Evolutionary conservation across 2,888 invertebrate genomes (phyloP).

Genomic region (Idaea aversata): DNA sequence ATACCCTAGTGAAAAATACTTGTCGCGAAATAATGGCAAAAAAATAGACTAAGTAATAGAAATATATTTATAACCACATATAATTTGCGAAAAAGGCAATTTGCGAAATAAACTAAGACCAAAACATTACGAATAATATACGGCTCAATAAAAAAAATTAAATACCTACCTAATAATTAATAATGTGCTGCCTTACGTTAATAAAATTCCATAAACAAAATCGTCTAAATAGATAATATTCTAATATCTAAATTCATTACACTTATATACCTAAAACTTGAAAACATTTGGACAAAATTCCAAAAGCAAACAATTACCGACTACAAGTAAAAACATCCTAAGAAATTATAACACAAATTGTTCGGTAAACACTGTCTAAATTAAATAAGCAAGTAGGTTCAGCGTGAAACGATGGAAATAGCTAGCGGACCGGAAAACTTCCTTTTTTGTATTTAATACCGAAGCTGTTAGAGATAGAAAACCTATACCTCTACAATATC

Average conservation of each 20-base stretch:
- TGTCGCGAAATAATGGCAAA: too few relatives aligned
- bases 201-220: too few relatives aligned
- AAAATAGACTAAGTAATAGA: too few relatives aligned
- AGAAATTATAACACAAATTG: conserved; percentile 6
- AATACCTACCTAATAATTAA: too few relatives aligned
- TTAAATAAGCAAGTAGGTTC: conserved; percentile 35
- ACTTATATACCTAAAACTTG: background rate
- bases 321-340: background rate
- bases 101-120: too few relatives aligned
- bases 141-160: too few relatives aligned
- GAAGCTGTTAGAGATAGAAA: background rate
- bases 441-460: conserved; percentile 11
- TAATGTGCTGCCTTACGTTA: too few relatives aligned
- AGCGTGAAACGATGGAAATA: conserved; percentile 37
- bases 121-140: too few relatives aligned
- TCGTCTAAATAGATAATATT: background rate
- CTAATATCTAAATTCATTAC: background rate
- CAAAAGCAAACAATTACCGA: background rate
- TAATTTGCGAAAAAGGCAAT: too few relatives aligned
- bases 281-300: background rate
- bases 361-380: conserved; percentile 30
- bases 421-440: conserved; percentile 18
- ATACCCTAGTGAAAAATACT: too few relatives aligned
- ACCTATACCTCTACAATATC: background rate
- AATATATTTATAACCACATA: too few relatives aligned